phyloP scores from a whole-genome alignment of 37 sponge, comb jelly and placozoan species.

The Aplysina aerophoba region DNA sequence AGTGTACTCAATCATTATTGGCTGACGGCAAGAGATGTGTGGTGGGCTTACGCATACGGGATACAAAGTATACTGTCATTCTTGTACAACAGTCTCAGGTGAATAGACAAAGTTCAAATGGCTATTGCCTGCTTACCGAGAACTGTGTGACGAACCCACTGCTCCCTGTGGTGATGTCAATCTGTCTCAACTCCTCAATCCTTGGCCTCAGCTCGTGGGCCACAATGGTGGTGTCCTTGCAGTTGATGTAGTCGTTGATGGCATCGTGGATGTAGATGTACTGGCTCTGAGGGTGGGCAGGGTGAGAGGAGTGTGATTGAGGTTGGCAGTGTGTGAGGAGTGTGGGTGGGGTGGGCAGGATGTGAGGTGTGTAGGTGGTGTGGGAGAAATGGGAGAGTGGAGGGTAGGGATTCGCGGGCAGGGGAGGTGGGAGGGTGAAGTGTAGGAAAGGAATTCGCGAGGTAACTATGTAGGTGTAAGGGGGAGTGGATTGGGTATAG shows the following conservation, averaged over 20 bases:
- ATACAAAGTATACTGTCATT: too few relatives aligned
- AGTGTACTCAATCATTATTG: too few relatives aligned
- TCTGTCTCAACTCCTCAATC: not conserved
- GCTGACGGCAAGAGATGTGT: too few relatives aligned
- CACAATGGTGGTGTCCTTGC: slow-evolving; percentile 6
- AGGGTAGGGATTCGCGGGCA: not conserved
- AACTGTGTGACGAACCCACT: not conserved
- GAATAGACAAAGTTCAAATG: too few relatives aligned
- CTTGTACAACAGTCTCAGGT: too few relatives aligned
- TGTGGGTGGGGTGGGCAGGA: not conserved
- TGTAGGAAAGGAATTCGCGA: not conserved
- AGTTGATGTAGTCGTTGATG: slow-evolving; percentile 10
- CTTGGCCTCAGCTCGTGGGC: slow-evolving; percentile 13
- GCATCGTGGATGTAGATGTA: slow-evolving; percentile 26
- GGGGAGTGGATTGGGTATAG: too few relatives aligned
- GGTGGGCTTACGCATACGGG: too few relatives aligned
- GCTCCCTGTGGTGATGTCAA: not conserved
- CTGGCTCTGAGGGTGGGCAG: not conserved
- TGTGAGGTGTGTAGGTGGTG: not conserved
- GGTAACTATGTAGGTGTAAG: not conserved
- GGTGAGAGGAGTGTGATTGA: not conserved
- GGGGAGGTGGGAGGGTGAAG: not conserved
- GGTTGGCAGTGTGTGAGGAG: not conserved
- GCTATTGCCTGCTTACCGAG: not conserved
- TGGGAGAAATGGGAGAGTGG: not conserved